Evolutionary conservation across 1,140 invertebrate genomes (phyloP).

Genomic region (Bombus pascuorum): DNA sequence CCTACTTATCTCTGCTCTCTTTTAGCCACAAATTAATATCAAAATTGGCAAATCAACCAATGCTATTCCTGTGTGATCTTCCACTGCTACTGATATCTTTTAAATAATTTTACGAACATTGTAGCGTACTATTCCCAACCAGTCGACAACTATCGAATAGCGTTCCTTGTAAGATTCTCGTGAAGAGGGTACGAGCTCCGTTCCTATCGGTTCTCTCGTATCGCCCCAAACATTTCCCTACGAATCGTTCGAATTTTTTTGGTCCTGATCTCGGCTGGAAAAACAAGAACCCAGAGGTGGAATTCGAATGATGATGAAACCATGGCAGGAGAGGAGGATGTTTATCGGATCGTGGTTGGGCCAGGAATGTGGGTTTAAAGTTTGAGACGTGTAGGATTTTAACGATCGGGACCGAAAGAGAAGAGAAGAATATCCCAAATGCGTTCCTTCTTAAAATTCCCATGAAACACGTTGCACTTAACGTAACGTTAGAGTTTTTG

Average conservation of each 20-base stretch:
- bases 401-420: background rate
- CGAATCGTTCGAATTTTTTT: background rate
- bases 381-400: background rate
- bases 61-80: no score
- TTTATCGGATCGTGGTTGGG: slow-evolving; percentile 52
- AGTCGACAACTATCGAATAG: no score
- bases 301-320: background rate
- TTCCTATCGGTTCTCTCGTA: background rate
- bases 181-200: no score
- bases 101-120: no score
- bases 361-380: slow-evolving; percentile 1
- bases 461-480: no score
- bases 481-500: background rate
- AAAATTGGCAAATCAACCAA: no score
- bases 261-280: background rate
- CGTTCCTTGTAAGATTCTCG: no score
- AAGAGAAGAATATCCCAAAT: no score
- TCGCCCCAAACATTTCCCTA: background rate
- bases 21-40: no score
- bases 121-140: no score
- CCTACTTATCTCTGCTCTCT: no score
- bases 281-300: background rate
- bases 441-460: background rate
- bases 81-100: no score
- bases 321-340: slow-evolving; percentile 25